These are phyloP conservation scores for Phrynocephalus vlangalii DNA, from an alignment of 2,797 vertebrate species.

Conservation along the genomic window DNA sequence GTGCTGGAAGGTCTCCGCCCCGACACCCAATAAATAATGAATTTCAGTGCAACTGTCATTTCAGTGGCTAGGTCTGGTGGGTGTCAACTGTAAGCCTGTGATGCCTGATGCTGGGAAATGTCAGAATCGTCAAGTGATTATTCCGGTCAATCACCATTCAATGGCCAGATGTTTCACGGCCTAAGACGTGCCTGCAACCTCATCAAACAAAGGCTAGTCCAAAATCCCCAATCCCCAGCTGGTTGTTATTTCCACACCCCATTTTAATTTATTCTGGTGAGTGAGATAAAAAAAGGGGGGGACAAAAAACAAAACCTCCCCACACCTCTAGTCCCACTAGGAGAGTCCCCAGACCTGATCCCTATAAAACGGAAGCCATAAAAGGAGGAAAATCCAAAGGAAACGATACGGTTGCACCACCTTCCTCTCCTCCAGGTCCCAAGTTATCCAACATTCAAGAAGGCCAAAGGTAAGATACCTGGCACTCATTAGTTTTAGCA, in stretches of 20 bases:
- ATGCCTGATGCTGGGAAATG: background rate
- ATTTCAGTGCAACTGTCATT: background rate
- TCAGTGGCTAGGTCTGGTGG: background rate
- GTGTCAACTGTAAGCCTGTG: background rate
- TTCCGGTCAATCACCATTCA: slow-evolving; percentile 26
- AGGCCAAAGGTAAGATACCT: slow-evolving; percentile 18
- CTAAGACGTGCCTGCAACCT: background rate
- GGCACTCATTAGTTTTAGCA: background rate
- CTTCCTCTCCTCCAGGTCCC: background rate
- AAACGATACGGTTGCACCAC: background rate
- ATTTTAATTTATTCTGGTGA: background rate
- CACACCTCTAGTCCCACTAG: background rate
- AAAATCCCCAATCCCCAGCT: background rate
- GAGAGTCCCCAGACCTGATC: slow-evolving; percentile 17
- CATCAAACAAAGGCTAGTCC: slow-evolving; percentile 5
- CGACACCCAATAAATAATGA: slow-evolving; percentile 1
- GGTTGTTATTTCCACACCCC: background rate
- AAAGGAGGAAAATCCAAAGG: background rate
- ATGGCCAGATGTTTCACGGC: slow-evolving; percentile 31
- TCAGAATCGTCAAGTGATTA: background rate
- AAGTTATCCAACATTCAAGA: background rate
- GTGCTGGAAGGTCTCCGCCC: background rate
- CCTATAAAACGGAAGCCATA: slow-evolving; percentile 7
- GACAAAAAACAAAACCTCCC: background rate
- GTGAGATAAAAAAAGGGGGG: background rate